phyloP scores from a whole-genome alignment of 2,113 vertebrate species.

The Hystrix brachyura region DNA sequence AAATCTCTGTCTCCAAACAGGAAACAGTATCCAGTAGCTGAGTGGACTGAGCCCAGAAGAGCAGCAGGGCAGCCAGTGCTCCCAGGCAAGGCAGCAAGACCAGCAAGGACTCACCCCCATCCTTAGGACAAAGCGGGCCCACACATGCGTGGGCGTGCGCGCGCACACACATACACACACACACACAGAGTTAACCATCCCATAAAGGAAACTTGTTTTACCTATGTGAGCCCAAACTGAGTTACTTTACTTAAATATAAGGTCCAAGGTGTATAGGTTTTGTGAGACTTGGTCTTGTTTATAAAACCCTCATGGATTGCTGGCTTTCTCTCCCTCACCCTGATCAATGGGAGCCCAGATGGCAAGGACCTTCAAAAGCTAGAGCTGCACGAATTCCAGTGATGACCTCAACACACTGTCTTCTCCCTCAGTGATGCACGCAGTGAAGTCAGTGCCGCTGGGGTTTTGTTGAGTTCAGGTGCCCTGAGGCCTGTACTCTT shows the following conservation, averaged over 20 bases:
- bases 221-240: neutral
- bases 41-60: neutral
- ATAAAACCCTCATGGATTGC: neutral
- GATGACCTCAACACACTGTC: neutral
- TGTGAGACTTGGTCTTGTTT: neutral
- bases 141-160: no score
- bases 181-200: neutral
- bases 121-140: neutral
- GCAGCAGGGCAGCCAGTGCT: fast-evolving
- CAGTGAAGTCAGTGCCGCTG: neutral
- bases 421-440: neutral
- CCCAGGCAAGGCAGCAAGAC: neutral
- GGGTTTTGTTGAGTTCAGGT: neutral
- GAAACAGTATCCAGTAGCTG: neutral
- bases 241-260: neutral
- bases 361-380: neutral
- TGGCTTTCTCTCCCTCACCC: neutral
- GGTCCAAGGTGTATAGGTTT: neutral
- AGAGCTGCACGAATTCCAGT: neutral
- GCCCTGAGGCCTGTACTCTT: neutral
- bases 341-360: neutral
- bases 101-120: neutral
- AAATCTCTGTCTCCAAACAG: constrained; percentile 67
- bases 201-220: neutral
- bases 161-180: no score